phyloP scores from a whole-genome alignment of 2,888 invertebrate species.

The Phalera bucephala region DNA sequence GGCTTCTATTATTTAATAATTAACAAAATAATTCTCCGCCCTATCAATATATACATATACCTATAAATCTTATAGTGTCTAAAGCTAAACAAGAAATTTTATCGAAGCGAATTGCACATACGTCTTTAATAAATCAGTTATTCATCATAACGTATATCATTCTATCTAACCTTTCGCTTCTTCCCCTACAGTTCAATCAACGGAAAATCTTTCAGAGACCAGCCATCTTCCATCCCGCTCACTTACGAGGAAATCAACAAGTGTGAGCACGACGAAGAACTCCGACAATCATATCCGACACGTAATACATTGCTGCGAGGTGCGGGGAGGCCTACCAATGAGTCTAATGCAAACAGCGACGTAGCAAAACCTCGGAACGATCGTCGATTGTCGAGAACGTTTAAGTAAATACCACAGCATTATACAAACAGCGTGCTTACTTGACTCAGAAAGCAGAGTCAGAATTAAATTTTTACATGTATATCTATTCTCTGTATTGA shows the following conservation, averaged over 20 bases:
- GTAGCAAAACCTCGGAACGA: slow-evolving; percentile 50
- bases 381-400: slow-evolving; percentile 51
- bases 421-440: no score
- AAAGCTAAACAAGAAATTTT: no score
- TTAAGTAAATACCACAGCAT: slow-evolving; percentile 47
- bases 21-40: no score
- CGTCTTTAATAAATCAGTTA: not conserved
- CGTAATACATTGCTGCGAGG: slow-evolving; percentile 26
- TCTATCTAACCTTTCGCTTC: no score
- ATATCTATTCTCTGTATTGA: no score
- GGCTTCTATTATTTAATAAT: no score
- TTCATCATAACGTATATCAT: not conserved
- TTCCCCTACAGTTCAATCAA: slow-evolving; percentile 15
- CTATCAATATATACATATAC: no score
- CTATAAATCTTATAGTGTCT: no score
- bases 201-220: slow-evolving; percentile 24
- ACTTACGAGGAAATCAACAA: slow-evolving; percentile 34
- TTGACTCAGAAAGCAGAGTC: no score
- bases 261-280: slow-evolving; percentile 40
- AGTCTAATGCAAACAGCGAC: slow-evolving; percentile 55
- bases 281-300: slow-evolving; percentile 37
- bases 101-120: not conserved
- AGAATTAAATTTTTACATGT: no score
- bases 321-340: slow-evolving; percentile 36
- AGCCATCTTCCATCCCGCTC: slow-evolving; percentile 15